Base-by-base conservation (phyloP, 2,797 vertebrate species). In the Neosilurus mollespiculum region DNA sequence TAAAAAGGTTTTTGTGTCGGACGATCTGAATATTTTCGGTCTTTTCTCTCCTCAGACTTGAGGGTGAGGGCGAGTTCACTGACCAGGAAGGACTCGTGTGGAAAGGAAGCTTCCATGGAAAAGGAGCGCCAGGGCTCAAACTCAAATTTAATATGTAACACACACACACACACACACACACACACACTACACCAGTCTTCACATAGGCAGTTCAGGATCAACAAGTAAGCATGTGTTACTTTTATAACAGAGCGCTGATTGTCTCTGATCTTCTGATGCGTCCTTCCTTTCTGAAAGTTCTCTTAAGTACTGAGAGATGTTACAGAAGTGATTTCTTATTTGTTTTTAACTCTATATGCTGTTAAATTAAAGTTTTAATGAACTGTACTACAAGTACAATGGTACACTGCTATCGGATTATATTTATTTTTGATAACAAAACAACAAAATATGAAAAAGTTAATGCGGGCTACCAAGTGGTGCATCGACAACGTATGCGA, bases 11-110 rank as follows among this genome's bases (percentile, higher is more conserved):
- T 20, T 15, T 51, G 43, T 24, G 11, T 72, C 9, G 2, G 1
- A 26, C 16, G 24, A 30, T 16, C 16, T 20, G 14, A 14, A 80
- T 49, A 14, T n/a, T 56, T 80, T 58, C 34, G 3, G 3, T 34
- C 22, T 61, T 69, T 62, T 37, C 26, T 62, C 20, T 70, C 70
- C 1, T 54, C 85, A 97, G 95, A 92, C 87, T 95, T 54, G 92
- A 95, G 87, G 94, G 95, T 61, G 91, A 96, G 80, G 96, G 96
- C 30, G 89, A 92, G 0, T 96, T 96, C 83, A 95, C 91, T 56
- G 92, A 96, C 77, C 82, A 86, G 70, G 89, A 92, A 37, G 93
- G 94, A 78, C 87, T 93, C 14, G 91, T 94, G 34, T 96, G 96
- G 96, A 93, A 83, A 0, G 95, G 96, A 51, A 92, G 87, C 43